Evolutionary conservation across 2,888 invertebrate species (phyloP).

Genomic region (Clitarchus hookeri): DNA sequence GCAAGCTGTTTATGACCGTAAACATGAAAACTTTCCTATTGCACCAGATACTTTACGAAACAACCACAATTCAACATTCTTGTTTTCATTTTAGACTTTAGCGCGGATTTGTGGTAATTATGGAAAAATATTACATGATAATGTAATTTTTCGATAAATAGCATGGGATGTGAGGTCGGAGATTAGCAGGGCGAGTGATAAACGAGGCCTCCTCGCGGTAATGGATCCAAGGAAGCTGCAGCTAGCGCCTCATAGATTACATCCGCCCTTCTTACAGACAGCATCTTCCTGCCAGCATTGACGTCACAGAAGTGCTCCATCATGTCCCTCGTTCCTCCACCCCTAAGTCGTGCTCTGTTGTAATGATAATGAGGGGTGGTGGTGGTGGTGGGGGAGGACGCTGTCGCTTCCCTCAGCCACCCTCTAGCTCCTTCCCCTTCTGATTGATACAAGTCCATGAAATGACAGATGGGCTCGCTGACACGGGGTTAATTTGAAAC

Average conservation of each 20-base stretch:
- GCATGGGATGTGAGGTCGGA: background rate
- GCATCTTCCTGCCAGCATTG: constrained; percentile 22
- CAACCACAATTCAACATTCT: no score
- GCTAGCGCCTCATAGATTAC: constrained; percentile 15
- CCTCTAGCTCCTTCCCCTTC: constrained; percentile 11
- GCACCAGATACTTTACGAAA: no score
- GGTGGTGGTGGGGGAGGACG: constrained; percentile 22
- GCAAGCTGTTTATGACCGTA: no score
- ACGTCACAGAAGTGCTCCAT: constrained; percentile 22
- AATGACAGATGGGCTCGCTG: constrained; percentile 43
- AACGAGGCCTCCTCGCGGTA: background rate
- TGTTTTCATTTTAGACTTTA: no score
- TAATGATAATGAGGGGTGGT: constrained; percentile 40
- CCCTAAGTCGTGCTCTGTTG: constrained; percentile 35
- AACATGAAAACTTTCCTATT: no score
- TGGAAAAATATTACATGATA: no score
- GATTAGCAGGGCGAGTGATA: background rate
- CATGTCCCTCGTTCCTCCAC: constrained; percentile 34
- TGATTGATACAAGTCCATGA: constrained; percentile 43
- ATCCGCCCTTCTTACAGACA: constrained; percentile 17
- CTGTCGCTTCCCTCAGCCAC: background rate
- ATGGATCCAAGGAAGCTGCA: background rate
- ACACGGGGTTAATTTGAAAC: constrained; percentile 44
- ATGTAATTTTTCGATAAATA: no score
- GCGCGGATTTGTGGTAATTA: no score